Base-by-base conservation (phyloP, 2,113 vertebrate genomes). In the Odocoileus hemionus region DNA sequence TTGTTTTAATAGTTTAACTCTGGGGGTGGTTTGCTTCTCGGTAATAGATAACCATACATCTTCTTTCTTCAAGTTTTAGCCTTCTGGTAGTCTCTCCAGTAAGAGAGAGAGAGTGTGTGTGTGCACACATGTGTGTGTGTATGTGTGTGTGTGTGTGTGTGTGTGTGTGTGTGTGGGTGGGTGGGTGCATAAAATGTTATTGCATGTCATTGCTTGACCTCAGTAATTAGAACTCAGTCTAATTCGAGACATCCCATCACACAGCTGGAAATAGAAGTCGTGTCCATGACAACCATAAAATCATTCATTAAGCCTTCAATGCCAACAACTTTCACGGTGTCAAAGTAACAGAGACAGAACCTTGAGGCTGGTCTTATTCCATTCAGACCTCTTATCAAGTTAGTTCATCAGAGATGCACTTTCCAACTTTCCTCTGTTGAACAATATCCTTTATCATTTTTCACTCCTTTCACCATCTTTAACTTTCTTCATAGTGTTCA, bases 261-360 rank as follows among this genome's bases (percentile, higher is more conserved):
- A 39, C 8, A 87, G 74, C 64, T 50, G 33, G 28, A 93, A 25
- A 93, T 3, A 43, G 39, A 23, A 36, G 54, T 50, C 16, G 5
- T 14, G 47, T 14, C 47, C 28, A 14, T 19, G 7, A n/a, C 16
- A 67, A 55, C 28, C 57, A 67, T 2, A 43, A 23, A 67, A 19
- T 57, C n/a, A n/a, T 28, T 45, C 74, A 33, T 14, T 10, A 88
- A 14, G 36, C 74, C 74, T 33, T 55, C 39, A 67, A 2, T 33
- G 47, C 57, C 13, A 87, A 2, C 6, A 26, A 30, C 7, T 17
- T 26, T 12, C 6, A 0, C 0, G 0, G 92, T 61, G 14, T 43
- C 70, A 17, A 11, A 45, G 84, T 17, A 19, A 80, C 26, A 54
- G 7, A 36, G 28, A 54, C 39, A 36, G 45, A 33, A 2, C 21